Percentiles rank a stretch among this genome's conserved stretches.
Evolutionary conservation across 1,140 invertebrate species (phyloP).

Genomic region (Drosophila nasuta): DNA sequence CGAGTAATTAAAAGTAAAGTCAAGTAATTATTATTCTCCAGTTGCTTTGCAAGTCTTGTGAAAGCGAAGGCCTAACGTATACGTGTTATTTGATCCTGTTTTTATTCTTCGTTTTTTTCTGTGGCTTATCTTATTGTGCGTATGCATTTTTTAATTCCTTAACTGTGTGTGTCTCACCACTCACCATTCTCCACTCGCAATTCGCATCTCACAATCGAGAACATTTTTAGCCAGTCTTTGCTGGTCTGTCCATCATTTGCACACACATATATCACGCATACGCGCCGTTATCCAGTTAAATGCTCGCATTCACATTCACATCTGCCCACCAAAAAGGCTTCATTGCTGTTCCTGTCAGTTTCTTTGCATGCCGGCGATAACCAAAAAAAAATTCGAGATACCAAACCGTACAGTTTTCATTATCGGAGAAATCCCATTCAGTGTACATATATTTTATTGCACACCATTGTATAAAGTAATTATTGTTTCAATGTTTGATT

Average conservation of each 20-base stretch:
- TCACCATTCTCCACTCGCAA: conserved; percentile 23
- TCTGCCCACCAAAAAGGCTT: conserved; percentile 20
- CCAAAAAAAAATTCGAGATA: neutral
- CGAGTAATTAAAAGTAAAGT: too few relatives aligned
- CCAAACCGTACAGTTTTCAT: neutral
- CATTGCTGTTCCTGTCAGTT: conserved; percentile 71
- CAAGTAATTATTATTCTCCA: too few relatives aligned
- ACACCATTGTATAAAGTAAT: conserved; percentile 60
- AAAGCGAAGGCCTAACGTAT: neutral
- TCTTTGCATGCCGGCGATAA: conserved; percentile 49
- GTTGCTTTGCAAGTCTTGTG: conserved; percentile 23
- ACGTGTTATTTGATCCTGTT: conserved; percentile 10
- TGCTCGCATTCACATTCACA: conserved; percentile 17
- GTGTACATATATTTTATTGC: conserved; percentile 37
- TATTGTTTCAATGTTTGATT: conserved; percentile 44
- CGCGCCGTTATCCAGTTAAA: conserved; percentile 23
- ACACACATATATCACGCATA: conserved; percentile 44
- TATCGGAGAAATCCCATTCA: conserved; percentile 15
- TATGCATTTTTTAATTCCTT: conserved; percentile 13
- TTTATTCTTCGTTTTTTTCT: conserved; percentile 19
- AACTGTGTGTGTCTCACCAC: conserved; percentile 54
- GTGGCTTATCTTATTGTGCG: conserved; percentile 40
- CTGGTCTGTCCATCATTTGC: conserved; percentile 20
- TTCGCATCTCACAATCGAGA: conserved; percentile 42
- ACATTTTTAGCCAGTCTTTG: conserved; percentile 21